Base-by-base conservation (phyloP, 2,113 vertebrate species). In the Thomomys bottae region DNA sequence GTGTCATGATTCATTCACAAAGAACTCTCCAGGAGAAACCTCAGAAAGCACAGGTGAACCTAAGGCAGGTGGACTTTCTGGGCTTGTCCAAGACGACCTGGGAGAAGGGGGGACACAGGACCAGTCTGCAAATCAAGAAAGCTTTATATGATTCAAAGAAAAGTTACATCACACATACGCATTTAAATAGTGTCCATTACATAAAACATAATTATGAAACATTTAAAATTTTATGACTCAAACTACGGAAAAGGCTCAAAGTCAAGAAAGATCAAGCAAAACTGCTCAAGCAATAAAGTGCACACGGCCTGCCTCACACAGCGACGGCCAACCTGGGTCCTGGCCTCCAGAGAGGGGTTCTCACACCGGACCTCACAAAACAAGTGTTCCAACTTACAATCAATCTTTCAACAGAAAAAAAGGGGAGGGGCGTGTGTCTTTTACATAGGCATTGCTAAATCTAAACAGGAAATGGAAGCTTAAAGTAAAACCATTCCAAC, bases 271-370 rank as follows among this genome's bases (percentile, higher is more conserved):
- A 59, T 93, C 84, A 96, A 97, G 96, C 96, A 88, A 84, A 64
- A 90, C 10, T 75, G 94, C 95, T 96, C 94, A 93, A 90, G 96
- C 94, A 77, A 95, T 96, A 97, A 98, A 97, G 97, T 97, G 97
- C 97, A 97, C 90, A 8, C n/a, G 90, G 83, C 26, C 45, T 54
- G 30, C 78, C 75, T 90, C 59, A 40, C 77, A 23, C 70, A 9
- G 85, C 49, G 17, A 21, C 10, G 57, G 15, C 9, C 63, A n/a
- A 38, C 3, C 0, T n/a, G n/a, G 18, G 92, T 72, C 80, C 75
- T 45, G 66, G 15, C 28, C 75, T 70, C n/a, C 15, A 59, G n/a
- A 15, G 2, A 12, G 40, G 1, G 0, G 17, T 38, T 57, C 68
- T 68, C 75, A 34, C 59, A 34, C 1, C 28, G 40, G 80, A 79